A percentile compares a stretch with the other conserved stretches of the same genome.
These are phyloP conservation scores for Chinchilla lanigera DNA, from an alignment of 2,113 vertebrate genomes.

Conservation along the genomic window DNA sequence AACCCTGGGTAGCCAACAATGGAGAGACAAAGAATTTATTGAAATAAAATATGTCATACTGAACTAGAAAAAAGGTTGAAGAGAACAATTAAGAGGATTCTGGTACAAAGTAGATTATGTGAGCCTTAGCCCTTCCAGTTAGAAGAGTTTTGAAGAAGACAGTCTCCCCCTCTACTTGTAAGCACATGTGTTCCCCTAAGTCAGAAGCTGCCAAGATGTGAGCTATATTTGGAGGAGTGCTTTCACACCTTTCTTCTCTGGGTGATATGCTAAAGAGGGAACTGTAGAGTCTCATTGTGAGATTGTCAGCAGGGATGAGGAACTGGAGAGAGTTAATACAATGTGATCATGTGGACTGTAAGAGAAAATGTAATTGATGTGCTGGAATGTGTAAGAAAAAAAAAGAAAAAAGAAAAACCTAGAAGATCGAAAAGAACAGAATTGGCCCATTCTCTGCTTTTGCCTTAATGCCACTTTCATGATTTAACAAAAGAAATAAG, in stretches of 20 bases:
- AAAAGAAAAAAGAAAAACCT: no score
- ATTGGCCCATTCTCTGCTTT: not conserved
- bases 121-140: not conserved
- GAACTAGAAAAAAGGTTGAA: not conserved
- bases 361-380: not conserved
- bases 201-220: slow-evolving; percentile 21
- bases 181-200: not conserved
- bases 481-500: not conserved
- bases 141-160: not conserved
- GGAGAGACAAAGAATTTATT: not conserved
- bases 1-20: not conserved
- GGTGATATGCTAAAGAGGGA: not conserved
- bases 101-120: not conserved
- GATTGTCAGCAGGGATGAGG: not conserved
- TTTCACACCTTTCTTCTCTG: slow-evolving; percentile 66
- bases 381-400: slow-evolving; percentile 9
- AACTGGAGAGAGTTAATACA: not conserved
- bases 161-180: not conserved
- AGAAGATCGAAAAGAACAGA: not conserved
- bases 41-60: not conserved
- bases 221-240: slow-evolving; percentile 56
- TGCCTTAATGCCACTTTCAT: slow-evolving; percentile 46
- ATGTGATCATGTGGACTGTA: accelerated
- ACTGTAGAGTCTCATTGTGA: not conserved
- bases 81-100: not conserved